phyloP scores from a whole-genome alignment of 2,797 vertebrate genomes.

The Anguilla pacifica region DNA sequence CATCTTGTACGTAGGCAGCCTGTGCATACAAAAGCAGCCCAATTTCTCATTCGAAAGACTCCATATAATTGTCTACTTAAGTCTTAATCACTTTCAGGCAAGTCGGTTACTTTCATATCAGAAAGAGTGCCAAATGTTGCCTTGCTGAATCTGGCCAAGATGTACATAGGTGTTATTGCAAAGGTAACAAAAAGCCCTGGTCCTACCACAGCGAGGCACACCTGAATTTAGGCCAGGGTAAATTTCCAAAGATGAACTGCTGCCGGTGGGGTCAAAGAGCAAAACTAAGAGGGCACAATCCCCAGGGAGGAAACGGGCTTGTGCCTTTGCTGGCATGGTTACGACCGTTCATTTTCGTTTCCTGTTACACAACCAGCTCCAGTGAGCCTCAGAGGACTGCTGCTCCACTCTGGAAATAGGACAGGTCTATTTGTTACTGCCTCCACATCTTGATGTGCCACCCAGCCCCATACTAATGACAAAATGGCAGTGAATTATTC shows the following conservation, averaged over 20 bases:
- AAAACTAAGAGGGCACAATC: neutral
- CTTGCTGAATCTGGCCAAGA: neutral
- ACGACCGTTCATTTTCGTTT: neutral
- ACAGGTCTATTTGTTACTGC: neutral
- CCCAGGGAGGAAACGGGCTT: neutral
- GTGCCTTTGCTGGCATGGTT: neutral
- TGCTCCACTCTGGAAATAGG: neutral
- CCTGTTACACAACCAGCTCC: neutral
- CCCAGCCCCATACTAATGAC: neutral
- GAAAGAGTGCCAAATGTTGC: conserved; percentile 1
- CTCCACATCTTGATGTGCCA: neutral
- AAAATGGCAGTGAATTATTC: conserved; percentile 14
- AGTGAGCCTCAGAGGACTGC: neutral
- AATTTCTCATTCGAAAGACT: too few species aligned
- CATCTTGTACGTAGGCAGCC: too few species aligned
- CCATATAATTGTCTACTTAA: too few species aligned
- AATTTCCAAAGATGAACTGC: neutral
- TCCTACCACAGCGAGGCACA: neutral
- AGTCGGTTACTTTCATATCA: neutral
- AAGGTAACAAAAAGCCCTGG: neutral
- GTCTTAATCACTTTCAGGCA: too few species aligned
- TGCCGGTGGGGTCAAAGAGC: neutral
- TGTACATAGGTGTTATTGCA: neutral
- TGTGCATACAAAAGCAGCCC: too few species aligned
- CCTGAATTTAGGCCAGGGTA: neutral